phyloP scores from a whole-genome alignment of 92 coral and sea anemone genomes.

The Zoanthus gigantus region DNA sequence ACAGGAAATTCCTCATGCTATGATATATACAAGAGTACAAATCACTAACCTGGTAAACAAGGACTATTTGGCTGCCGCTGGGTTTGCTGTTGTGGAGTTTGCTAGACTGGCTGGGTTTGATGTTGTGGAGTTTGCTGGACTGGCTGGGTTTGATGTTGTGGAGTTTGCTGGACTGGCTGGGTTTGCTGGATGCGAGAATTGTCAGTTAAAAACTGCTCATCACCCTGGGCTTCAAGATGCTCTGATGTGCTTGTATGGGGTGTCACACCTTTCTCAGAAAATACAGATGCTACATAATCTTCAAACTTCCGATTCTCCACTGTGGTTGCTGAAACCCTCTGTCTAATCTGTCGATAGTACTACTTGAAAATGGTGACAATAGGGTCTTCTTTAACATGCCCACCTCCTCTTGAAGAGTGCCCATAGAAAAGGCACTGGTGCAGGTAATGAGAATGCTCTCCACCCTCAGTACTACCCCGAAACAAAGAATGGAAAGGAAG shows the following conservation, averaged over 20 bases:
- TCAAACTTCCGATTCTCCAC: slow-evolving; percentile 11
- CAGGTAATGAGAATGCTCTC: slow-evolving; percentile 8
- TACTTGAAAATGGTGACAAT: neutral
- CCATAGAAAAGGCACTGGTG: slow-evolving; percentile 41
- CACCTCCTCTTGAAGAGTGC: slow-evolving; percentile 34
- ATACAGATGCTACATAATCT: neutral
- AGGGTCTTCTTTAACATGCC: slow-evolving; percentile 34
- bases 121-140: too few relatives aligned
- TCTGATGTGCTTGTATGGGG: neutral
- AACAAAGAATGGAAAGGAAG: slow-evolving; percentile 58
- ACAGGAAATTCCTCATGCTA: slow-evolving; percentile 12
- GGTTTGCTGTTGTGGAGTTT: too few relatives aligned
- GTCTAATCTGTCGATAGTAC: slow-evolving; percentile 31
- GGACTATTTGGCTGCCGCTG: neutral
- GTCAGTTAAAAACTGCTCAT: neutral
- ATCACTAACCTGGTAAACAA: slow-evolving; percentile 11
- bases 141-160: too few relatives aligned
- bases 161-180: neutral
- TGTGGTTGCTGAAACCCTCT: neutral
- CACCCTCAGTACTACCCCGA: slow-evolving; percentile 24
- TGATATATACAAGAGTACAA: neutral
- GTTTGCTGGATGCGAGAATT: neutral
- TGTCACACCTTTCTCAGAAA: neutral
- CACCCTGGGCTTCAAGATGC: too few relatives aligned
- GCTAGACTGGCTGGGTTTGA: too few relatives aligned